These are phyloP conservation scores for Drosophila austrosaltans DNA, from an alignment of 2,888 invertebrate genomes.

Conservation along the genomic window DNA sequence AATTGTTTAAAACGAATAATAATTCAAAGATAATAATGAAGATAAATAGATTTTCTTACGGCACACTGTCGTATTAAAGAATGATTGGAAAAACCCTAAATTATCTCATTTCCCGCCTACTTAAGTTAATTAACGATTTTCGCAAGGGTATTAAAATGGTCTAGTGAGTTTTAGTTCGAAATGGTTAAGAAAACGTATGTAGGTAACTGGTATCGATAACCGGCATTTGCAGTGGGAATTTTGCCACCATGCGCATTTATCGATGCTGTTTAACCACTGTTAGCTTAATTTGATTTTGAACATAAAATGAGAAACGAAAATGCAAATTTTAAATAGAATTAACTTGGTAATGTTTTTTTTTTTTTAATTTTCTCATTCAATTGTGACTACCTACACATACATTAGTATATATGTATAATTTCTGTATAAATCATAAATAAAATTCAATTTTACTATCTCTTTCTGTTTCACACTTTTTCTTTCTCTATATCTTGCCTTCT, in stretches of 20 bases:
- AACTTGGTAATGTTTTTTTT: background rate
- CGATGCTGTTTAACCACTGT: background rate
- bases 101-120: too few relatives aligned
- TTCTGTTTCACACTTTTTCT: constrained; percentile 9
- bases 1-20: too few relatives aligned
- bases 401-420: background rate
- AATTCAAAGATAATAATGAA: too few relatives aligned
- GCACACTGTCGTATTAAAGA: too few relatives aligned
- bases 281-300: background rate
- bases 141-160: background rate
- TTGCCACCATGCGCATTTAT: background rate
- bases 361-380: background rate
- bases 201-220: background rate
- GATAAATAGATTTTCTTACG: too few relatives aligned
- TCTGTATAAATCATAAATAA: constrained; percentile 15
- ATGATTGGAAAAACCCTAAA: too few relatives aligned
- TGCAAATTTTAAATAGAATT: background rate
- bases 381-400: background rate
- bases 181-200: background rate
- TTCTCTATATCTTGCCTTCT: constrained; percentile 20
- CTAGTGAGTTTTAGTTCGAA: background rate
- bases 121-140: background rate
- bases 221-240: background rate
- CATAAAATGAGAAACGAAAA: background rate
- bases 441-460: constrained; percentile 21